A percentile compares a stretch with the other conserved stretches of the same genome.
phyloP scores from a whole-genome alignment of 2,888 invertebrate species.

The Pristionchus mayeri region DNA sequence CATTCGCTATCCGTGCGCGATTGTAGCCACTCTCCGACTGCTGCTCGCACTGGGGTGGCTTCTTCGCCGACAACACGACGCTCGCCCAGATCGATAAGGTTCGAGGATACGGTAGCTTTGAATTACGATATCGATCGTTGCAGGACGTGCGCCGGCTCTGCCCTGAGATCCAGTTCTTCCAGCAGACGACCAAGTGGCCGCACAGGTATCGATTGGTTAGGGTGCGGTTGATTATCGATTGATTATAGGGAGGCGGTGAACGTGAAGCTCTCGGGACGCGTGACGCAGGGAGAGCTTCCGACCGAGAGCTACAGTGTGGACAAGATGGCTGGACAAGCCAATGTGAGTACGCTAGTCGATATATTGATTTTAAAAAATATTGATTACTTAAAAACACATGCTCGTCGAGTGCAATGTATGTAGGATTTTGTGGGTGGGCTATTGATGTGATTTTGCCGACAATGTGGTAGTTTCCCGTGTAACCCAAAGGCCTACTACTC shows the following conservation, averaged over 20 bases:
- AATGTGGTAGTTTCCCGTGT: too few species aligned
- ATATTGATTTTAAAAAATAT: conserved; percentile 26
- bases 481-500: too few species aligned
- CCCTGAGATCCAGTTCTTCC: conserved; percentile 97
- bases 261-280: conserved; percentile 58
- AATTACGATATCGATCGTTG: conserved; percentile 79
- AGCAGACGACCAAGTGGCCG: conserved; percentile 92
- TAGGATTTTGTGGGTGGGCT: too few species aligned
- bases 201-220: conserved; percentile 54
- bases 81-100: conserved; percentile 93
- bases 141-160: conserved; percentile 82
- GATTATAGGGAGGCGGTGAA: conserved; percentile 57
- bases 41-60: conserved; percentile 95
- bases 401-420: too few species aligned
- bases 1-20: not conserved
- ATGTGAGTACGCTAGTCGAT: conserved; percentile 31
- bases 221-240: not conserved
- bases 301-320: conserved; percentile 39
- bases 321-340: conserved; percentile 39
- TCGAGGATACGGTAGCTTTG: not conserved
- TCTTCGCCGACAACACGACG: conserved; percentile 97
- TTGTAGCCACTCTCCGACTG: conserved; percentile 90
- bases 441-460: too few species aligned
- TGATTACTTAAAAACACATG: too few species aligned
- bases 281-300: conserved; percentile 55